Percentiles rank a stretch among this genome's conserved stretches.
These are phyloP conservation scores for Mus musculus DNA, from an alignment of 2,113 vertebrate species.

Conservation along the genomic window DNA sequence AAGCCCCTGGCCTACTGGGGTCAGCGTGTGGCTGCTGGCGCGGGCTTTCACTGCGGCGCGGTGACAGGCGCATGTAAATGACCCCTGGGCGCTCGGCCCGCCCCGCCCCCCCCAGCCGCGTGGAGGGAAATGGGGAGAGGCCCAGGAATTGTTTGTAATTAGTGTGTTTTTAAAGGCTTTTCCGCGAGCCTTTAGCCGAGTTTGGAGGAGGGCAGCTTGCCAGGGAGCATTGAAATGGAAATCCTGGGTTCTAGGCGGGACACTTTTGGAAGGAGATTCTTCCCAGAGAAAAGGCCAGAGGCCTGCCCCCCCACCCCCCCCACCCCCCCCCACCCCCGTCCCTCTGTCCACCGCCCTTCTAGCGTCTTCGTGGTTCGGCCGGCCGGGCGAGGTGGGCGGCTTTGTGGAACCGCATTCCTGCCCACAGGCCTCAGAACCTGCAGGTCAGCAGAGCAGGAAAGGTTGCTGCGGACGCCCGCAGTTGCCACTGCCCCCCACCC, in stretches of 20 bases:
- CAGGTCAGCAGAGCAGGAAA: constrained; percentile 27
- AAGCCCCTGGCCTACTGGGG: background rate
- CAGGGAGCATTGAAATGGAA: constrained; percentile 86
- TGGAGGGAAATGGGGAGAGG: constrained; percentile 74
- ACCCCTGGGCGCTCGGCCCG: background rate
- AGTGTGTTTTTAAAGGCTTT: constrained; percentile 86
- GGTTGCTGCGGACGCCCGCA: background rate
- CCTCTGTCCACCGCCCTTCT: background rate
- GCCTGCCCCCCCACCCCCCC: constrained; percentile 8
- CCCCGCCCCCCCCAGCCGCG: background rate
- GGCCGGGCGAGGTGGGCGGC: background rate
- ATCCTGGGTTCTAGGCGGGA: constrained; percentile 76
- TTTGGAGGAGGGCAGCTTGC: constrained; percentile 83
- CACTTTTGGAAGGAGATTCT: constrained; percentile 77
- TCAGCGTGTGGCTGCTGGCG: background rate
- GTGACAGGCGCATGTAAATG: background rate
- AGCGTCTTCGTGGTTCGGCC: constrained; percentile 26
- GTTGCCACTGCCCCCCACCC: background rate
- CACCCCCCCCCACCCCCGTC: background rate
- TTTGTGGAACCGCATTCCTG: background rate
- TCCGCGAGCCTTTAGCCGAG: constrained; percentile 79
- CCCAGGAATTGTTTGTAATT: constrained; percentile 85
- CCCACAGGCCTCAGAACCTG: constrained; percentile 13
- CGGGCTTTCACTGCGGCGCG: background rate
- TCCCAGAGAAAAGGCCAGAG: constrained; percentile 81